Conservation (phyloP, 2,888 invertebrate genomes). For the Cryptocephalus moraei region DNA sequence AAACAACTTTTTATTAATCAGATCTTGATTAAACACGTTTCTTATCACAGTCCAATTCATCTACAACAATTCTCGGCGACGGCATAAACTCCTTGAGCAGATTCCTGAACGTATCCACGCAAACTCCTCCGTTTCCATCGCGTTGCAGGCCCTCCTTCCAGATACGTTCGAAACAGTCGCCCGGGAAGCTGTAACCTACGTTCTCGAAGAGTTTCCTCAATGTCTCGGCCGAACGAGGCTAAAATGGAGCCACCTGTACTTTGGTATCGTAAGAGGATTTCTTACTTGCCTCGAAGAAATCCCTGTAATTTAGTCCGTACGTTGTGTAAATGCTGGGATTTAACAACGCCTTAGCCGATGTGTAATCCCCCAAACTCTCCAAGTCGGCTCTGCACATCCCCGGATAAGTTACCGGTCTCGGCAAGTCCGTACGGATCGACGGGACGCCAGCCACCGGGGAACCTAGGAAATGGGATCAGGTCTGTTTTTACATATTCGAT, state of each 20-base stretch:
- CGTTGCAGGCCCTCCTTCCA: slow-evolving; percentile 43
- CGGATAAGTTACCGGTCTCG: slow-evolving; percentile 20
- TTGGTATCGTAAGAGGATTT: background rate
- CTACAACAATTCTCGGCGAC: slow-evolving; percentile 16
- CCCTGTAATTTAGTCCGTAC: slow-evolving; percentile 34
- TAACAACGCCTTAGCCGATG: slow-evolving; percentile 30
- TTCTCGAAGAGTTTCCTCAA: slow-evolving; percentile 44
- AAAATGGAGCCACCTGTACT: slow-evolving; percentile 9
- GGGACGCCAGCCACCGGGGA: slow-evolving; percentile 27
- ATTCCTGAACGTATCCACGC: slow-evolving; percentile 43
- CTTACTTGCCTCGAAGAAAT: slow-evolving; percentile 33
- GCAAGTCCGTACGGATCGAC: slow-evolving; percentile 23
- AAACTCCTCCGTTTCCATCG: slow-evolving; percentile 44
- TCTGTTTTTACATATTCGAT: background rate
- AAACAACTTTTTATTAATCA: background rate
- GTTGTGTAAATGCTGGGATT: slow-evolving; percentile 39
- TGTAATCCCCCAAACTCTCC: slow-evolving; percentile 29
- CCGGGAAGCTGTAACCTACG: slow-evolving; percentile 41
- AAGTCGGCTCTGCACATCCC: slow-evolving; percentile 26
- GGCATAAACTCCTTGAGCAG: slow-evolving; percentile 24
- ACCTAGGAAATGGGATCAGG: slow-evolving; percentile 12
- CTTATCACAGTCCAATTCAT: slow-evolving; percentile 17
- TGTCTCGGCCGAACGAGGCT: slow-evolving; percentile 29
- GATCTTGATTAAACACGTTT: background rate
- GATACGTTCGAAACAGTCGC: slow-evolving; percentile 39